Conservation (phyloP, 2,888 invertebrate species). For the Phaonia tiefii region DNA sequence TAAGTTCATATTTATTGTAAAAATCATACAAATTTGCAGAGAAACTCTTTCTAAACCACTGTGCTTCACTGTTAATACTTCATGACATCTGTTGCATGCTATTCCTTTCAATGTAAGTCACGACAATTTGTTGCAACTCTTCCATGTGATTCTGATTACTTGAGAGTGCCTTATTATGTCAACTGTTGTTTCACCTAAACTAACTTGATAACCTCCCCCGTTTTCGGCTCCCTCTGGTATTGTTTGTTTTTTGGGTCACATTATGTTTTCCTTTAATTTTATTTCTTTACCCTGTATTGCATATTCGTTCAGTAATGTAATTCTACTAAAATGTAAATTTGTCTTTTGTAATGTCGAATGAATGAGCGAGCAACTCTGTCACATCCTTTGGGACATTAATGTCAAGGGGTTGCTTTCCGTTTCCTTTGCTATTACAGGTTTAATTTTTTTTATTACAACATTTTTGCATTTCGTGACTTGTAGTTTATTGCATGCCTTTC, state of each 20-base stretch:
- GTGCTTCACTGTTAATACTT: neutral
- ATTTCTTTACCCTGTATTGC: neutral
- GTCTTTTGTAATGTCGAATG: slow-evolving; percentile 23
- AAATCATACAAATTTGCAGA: no score
- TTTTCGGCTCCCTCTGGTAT: neutral
- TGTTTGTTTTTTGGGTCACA: slow-evolving; percentile 35
- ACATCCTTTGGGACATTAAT: slow-evolving; percentile 34
- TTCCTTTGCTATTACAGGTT: slow-evolving; percentile 27
- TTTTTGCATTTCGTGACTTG: slow-evolving; percentile 47
- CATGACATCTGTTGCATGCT: slow-evolving; percentile 32
- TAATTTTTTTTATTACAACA: neutral
- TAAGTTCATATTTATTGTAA: no score
- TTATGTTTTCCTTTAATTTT: slow-evolving; percentile 54
- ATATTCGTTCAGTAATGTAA: slow-evolving; percentile 33
- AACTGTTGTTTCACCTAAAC: neutral
- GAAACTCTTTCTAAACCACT: no score
- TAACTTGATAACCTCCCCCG: neutral
- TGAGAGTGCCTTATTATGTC: slow-evolving; percentile 36
- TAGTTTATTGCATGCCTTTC: slow-evolving; percentile 29
- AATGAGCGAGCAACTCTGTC: neutral
- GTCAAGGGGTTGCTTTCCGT: slow-evolving; percentile 11
- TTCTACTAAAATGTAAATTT: slow-evolving; percentile 38
- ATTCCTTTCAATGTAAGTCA: neutral
- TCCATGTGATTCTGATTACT: neutral
- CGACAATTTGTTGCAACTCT: neutral